Evolutionary conservation across 2,888 invertebrate species (phyloP).

Genomic region (Drosophila ustulata): DNA sequence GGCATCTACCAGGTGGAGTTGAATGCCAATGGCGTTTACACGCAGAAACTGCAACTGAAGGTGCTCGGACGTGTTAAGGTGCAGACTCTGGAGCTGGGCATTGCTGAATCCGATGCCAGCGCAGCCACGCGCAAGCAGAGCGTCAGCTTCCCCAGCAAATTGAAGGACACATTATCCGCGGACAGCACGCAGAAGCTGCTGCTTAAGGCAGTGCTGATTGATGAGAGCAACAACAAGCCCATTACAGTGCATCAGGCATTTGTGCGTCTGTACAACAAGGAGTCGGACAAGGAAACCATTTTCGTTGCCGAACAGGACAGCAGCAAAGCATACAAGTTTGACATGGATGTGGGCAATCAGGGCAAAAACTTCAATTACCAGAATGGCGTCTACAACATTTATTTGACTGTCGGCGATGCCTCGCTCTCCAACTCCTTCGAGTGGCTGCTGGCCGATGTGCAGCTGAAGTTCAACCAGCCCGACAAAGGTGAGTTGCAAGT

Average conservation of each 20-base stretch:
- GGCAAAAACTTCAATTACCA: constrained; percentile 91
- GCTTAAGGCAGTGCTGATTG: constrained; percentile 92
- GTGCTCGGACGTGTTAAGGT: constrained; percentile 92
- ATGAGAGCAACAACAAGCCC: constrained; percentile 88
- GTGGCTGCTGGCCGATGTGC: constrained; percentile 93
- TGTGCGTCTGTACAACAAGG: constrained; percentile 90
- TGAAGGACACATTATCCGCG: constrained; percentile 90
- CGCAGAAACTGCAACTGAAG: constrained; percentile 88
- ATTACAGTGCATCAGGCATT: constrained; percentile 95
- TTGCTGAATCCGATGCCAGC: constrained; percentile 95
- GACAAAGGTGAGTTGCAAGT: constrained; percentile 74
- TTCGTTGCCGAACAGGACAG: constrained; percentile 96
- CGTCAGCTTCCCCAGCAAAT: constrained; percentile 90
- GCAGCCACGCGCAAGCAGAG: constrained; percentile 92
- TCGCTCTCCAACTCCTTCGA: constrained; percentile 94
- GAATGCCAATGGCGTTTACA: constrained; percentile 88
- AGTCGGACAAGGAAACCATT: constrained; percentile 92
- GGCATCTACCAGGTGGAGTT: constrained; percentile 94
- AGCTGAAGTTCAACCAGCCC: constrained; percentile 89
- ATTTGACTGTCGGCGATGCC: constrained; percentile 95
- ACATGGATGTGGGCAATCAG: constrained; percentile 93
- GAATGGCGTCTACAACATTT: constrained; percentile 92
- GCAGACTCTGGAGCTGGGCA: constrained; percentile 92
- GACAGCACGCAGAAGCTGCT: constrained; percentile 96
- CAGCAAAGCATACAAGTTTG: constrained; percentile 93